Conservation (phyloP, 64 coral and sea anemone species). For the Stylophora pistillata region DNA sequence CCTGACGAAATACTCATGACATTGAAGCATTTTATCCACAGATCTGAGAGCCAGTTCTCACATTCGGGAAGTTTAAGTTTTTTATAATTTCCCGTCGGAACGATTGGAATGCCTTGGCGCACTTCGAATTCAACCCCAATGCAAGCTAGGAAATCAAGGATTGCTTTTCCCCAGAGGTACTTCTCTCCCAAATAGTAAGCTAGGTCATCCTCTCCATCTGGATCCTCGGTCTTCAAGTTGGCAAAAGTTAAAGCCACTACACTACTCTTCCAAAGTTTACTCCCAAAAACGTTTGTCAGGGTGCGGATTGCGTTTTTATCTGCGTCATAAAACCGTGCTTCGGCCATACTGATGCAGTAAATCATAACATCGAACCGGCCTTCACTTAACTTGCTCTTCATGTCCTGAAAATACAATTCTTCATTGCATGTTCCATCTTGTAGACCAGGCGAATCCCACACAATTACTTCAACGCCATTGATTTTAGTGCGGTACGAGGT, state of each 20-base stretch:
- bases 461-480: neutral
- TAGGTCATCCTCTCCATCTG: conserved; percentile 11
- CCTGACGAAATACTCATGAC: too few relatives aligned
- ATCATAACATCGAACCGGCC: conserved; percentile 25
- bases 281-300: neutral
- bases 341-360: conserved; percentile 49
- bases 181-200: neutral
- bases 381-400: neutral
- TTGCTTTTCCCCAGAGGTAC: neutral
- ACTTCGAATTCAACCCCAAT: too few relatives aligned
- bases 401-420: neutral
- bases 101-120: too few relatives aligned
- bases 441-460: conserved; percentile 48
- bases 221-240: conserved; percentile 28
- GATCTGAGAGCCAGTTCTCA: too few relatives aligned
- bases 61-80: too few relatives aligned
- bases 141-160: neutral
- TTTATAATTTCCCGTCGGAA: too few relatives aligned
- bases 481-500: neutral
- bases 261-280: neutral
- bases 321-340: neutral
- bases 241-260: conserved; percentile 42
- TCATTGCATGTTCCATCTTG: conserved; percentile 18
- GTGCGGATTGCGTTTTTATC: conserved; percentile 17
- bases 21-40: too few relatives aligned